A percentile compares a stretch with the other conserved stretches of the same genome.
Evolutionary conservation across 2,113 vertebrate genomes (phyloP).

Genomic region (Coryphaenoides rupestris): DNA sequence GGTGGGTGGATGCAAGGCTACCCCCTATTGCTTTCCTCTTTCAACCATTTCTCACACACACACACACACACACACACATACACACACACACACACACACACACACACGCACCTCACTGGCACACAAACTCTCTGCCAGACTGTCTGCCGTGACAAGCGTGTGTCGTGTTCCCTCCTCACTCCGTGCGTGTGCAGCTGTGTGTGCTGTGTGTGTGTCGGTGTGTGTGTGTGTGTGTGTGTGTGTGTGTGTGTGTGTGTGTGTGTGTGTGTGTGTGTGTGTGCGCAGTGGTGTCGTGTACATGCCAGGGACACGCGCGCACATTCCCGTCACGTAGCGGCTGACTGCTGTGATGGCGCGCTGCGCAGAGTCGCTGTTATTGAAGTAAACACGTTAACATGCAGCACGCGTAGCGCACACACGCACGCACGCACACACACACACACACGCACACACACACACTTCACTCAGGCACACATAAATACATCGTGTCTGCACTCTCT

Average conservation of each 20-base stretch:
- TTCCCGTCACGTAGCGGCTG: constrained; percentile 59
- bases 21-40: neutral
- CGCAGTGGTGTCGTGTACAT: too few relatives aligned
- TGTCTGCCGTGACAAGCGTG: too few relatives aligned
- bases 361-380: constrained; percentile 2
- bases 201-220: constrained; percentile 37
- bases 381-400: constrained; percentile 58
- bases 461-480: neutral
- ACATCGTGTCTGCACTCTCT: neutral
- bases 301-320: constrained; percentile 8
- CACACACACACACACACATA: neutral
- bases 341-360: neutral
- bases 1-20: neutral
- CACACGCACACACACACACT: neutral
- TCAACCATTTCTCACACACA: neutral
- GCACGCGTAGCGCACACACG: constrained; percentile 44
- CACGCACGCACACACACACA: constrained; percentile 34
- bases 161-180: constrained; percentile 9
- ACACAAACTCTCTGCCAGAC: too few relatives aligned
- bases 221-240: constrained; percentile 31
- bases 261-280: too few relatives aligned
- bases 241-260: too few relatives aligned
- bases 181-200: too few relatives aligned
- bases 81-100: neutral
- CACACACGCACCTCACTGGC: neutral